Evolutionary conservation across 2,888 invertebrate species (phyloP).

Genomic region (Drosophila limbata): DNA sequence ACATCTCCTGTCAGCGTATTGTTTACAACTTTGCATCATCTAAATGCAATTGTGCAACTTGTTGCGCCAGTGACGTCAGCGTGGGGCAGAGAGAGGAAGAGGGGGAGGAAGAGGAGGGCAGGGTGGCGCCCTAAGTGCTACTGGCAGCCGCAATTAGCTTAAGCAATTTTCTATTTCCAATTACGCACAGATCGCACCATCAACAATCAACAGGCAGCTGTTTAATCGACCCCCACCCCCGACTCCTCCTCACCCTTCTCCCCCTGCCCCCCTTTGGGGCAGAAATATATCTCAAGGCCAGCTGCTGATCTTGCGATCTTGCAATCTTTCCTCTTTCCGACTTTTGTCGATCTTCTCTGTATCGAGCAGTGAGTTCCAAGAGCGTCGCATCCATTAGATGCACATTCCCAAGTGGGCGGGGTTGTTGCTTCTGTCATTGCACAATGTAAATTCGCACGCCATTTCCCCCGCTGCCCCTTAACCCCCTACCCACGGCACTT

Average conservation of each 20-base stretch:
- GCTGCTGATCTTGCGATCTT: constrained; percentile 15
- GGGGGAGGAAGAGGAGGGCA: neutral
- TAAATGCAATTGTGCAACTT: constrained; percentile 63
- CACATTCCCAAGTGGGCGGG: constrained; percentile 6
- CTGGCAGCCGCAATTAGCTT: constrained; percentile 62
- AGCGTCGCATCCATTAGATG: constrained; percentile 24
- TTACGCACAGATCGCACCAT: constrained; percentile 22
- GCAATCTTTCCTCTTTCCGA: neutral
- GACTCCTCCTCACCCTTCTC: too few relatives aligned
- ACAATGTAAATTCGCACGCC: constrained; percentile 60
- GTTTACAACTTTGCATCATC: constrained; percentile 39
- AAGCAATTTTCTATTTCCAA: constrained; percentile 58
- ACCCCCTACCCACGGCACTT: neutral
- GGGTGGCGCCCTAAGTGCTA: constrained; percentile 37
- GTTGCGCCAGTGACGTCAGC: constrained; percentile 53
- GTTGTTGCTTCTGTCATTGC: constrained; percentile 56
- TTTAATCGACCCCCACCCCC: neutral
- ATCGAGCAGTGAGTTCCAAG: constrained; percentile 17
- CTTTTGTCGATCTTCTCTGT: constrained; percentile 4
- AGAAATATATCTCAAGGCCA: constrained; percentile 36
- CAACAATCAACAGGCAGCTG: constrained; percentile 37
- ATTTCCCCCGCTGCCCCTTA: neutral
- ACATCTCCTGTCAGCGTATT: constrained; percentile 31
- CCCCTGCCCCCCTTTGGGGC: neutral
- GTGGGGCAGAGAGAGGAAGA: neutral